Base-by-base conservation (phyloP, 2,888 invertebrate genomes). In the Papilio elwesi region DNA sequence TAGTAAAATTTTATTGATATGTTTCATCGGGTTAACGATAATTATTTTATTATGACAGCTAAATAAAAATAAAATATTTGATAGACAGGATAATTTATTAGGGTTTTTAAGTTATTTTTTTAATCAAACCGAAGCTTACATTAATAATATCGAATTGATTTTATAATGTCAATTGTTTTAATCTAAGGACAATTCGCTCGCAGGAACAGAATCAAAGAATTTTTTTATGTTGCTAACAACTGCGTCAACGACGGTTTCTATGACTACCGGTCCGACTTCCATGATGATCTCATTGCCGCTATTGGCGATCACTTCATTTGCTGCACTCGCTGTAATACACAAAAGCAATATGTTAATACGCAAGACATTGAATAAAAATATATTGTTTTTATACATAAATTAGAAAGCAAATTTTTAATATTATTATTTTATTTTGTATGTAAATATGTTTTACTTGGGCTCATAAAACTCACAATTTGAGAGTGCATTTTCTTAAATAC, bases 201-300 rank as follows among this genome's bases (percentile, higher is more conserved):
- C 7, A 6, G 85, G 74, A 1, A 83, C 70, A 0, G 10, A 4
- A 6, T 66, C 36, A 64, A 87, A 83, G 38, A 82, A 80, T 0
- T 71, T 9, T 3, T 80, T 78, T 0, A 83, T 70, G 11, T 49
- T 74, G 0, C 77, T 76, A 0, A 83, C 9, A 0, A 81, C 76
- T 66, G 73, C 76, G 0, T 15, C 70, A 0, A 82, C 51, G 0
- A 82, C 10, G 4, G 80, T 75, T 57, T 80, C 76, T 13, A 88
- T 78, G 5, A 84, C 78, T 0, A 78, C 76, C 0, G 69, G 57
- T 10, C 87, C 89, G n/a, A 88, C 81, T 78, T 87, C 87, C 38
- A 11, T 64, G 63, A 88, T 76, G 12, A 88, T 80, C 1, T 83
- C 85, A 70, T 88, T 88, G 0, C 85, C 82, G 36, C 78, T 85